Conservation (phyloP, 2,113 vertebrate genomes). For the Vombatus ursinus region DNA sequence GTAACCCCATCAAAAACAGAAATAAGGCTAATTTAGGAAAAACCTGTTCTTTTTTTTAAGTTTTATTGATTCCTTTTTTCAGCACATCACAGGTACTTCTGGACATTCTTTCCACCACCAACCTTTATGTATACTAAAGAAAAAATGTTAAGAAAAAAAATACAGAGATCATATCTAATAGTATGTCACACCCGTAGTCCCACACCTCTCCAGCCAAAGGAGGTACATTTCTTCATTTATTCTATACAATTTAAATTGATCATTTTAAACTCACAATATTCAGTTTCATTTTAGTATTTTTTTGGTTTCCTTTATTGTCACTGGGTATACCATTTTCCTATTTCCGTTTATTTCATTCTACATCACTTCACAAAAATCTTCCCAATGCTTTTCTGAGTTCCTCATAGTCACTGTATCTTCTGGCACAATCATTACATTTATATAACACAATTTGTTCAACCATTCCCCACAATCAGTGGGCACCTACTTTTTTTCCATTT, state of each 20-base stretch:
- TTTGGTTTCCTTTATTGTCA: neutral
- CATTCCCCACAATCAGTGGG: neutral
- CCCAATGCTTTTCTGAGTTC: neutral
- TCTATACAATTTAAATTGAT: neutral
- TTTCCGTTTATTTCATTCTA: neutral
- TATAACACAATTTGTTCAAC: neutral
- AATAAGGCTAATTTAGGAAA: too few species aligned
- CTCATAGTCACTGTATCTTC: neutral
- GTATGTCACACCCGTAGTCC: neutral
- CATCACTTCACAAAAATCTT: neutral
- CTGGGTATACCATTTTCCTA: neutral
- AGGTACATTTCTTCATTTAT: neutral
- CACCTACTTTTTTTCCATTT: neutral
- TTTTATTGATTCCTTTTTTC: too few species aligned
- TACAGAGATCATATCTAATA: neutral
- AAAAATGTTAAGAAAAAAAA: neutral
- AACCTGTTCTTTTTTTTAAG: too few species aligned
- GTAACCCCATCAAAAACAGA: too few species aligned
- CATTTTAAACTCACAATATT: neutral
- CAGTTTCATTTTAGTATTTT: neutral
- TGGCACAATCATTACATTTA: neutral
- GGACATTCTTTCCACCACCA: too few species aligned
- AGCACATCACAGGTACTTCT: too few species aligned
- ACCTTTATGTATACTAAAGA: neutral
- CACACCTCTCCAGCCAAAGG: neutral